phyloP scores from a whole-genome alignment of 2,113 vertebrate species.

The Centropus unirufus region DNA sequence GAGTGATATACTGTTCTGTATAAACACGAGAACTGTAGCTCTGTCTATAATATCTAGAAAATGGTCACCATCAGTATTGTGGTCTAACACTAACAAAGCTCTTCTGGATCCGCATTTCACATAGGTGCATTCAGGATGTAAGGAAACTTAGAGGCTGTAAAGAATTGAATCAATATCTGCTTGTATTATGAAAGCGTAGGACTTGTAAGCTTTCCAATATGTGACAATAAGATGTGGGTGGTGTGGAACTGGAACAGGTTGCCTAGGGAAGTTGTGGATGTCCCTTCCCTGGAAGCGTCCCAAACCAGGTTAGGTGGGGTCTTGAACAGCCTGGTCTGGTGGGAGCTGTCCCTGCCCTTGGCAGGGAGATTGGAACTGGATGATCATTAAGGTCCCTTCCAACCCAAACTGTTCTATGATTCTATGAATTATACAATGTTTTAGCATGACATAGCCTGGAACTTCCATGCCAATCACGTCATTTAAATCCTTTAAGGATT shows the following conservation, averaged over 20 bases:
- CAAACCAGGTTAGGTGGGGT: too few species aligned
- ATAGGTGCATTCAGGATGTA: background rate
- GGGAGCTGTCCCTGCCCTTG: too few species aligned
- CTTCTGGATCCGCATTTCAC: background rate
- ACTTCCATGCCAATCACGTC: background rate
- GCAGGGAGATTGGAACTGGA: too few species aligned
- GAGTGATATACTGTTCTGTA: background rate
- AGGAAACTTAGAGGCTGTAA: background rate
- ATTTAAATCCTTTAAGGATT: background rate
- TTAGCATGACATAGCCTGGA: background rate
- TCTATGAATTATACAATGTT: background rate
- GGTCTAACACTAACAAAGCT: background rate
- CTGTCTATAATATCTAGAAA: background rate
- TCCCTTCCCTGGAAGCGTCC: too few species aligned
- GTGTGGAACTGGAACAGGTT: too few species aligned
- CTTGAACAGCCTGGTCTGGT: too few species aligned
- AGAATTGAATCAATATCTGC: background rate
- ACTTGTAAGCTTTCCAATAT: background rate
- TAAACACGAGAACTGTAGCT: background rate
- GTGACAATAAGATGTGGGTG: background rate
- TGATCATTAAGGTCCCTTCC: too few species aligned
- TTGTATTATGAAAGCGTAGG: background rate
- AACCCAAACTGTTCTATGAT: too few species aligned
- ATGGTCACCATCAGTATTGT: fast-evolving
- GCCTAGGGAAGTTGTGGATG: too few species aligned